Evolutionary conservation across 2,113 vertebrate species (phyloP).

Genomic region (Pomatostomus ruficeps): DNA sequence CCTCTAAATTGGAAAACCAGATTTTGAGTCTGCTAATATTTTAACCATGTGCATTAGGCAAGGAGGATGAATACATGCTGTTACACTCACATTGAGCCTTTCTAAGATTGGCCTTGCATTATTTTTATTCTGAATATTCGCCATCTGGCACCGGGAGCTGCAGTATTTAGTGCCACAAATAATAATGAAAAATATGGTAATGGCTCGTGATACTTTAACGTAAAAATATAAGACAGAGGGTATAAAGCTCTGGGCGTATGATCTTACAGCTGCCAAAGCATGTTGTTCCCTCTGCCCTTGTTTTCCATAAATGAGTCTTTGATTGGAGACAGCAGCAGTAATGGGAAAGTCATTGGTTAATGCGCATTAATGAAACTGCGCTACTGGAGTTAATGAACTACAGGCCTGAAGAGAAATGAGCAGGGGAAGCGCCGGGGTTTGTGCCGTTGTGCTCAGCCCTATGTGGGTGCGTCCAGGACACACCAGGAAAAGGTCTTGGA

Average conservation of each 20-base stretch:
- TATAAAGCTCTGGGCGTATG: constrained; percentile 21
- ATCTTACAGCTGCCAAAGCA: constrained; percentile 41
- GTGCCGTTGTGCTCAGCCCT: neutral
- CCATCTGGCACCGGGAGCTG: constrained; percentile 49
- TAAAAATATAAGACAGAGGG: constrained; percentile 49
- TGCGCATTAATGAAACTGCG: neutral
- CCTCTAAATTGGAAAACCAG: constrained; percentile 10
- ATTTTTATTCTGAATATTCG: constrained; percentile 58
- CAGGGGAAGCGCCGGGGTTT: neutral
- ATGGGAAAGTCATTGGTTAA: neutral
- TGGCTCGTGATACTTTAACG: constrained; percentile 33
- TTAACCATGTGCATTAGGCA: constrained; percentile 5
- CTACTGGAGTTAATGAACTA: neutral
- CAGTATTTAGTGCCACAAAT: constrained; percentile 53
- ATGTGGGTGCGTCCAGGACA: neutral
- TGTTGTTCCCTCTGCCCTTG: constrained; percentile 44
- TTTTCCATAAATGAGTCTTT: constrained; percentile 44
- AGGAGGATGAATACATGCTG: constrained; percentile 40
- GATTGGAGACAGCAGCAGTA: constrained; percentile 27
- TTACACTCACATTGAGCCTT: constrained; percentile 20
- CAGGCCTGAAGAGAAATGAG: neutral
- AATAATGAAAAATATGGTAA: constrained; percentile 61
- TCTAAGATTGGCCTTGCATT: constrained; percentile 46
- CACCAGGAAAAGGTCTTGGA: neutral
- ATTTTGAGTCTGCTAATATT: constrained; percentile 48